phyloP scores from a whole-genome alignment of 2,797 vertebrate species.

The Pseudomugil tenellus region DNA sequence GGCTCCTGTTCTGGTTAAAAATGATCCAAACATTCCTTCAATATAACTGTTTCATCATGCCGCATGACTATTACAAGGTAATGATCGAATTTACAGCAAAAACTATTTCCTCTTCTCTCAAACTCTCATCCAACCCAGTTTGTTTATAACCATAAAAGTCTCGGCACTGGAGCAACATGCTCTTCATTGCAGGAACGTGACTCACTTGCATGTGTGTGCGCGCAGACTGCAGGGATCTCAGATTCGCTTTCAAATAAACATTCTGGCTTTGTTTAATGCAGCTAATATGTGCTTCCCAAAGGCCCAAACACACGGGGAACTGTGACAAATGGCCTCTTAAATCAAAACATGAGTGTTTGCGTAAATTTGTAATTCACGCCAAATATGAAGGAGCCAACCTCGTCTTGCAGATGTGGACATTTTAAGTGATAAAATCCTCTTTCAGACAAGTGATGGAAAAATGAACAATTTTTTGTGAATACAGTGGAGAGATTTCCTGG shows the following conservation, averaged over 20 bases:
- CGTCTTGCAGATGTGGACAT: background rate
- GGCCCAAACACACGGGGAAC: background rate
- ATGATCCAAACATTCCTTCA: background rate
- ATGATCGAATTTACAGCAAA: constrained; percentile 30
- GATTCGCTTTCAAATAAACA: constrained; percentile 61
- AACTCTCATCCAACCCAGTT: constrained; percentile 30
- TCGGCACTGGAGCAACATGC: constrained; percentile 55
- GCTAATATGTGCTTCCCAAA: constrained; percentile 5
- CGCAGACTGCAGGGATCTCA: constrained; percentile 24
- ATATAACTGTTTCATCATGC: constrained; percentile 1
- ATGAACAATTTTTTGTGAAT: constrained; percentile 9
- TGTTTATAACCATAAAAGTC: constrained; percentile 83
- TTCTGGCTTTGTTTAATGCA: constrained; percentile 27
- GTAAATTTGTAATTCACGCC: constrained; percentile 5
- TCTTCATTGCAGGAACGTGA: constrained; percentile 76
- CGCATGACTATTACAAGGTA: background rate
- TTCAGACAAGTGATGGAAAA: background rate
- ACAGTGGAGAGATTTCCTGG: constrained; percentile 74
- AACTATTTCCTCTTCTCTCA: constrained; percentile 15
- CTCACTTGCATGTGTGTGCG: constrained; percentile 61
- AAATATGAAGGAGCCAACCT: background rate
- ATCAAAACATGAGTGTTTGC: constrained; percentile 4
- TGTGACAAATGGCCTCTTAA: background rate
- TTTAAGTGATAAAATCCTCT: background rate
- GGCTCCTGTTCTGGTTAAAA: constrained; percentile 35